Base-by-base conservation (phyloP, 2,113 vertebrate genomes). In the Pomatostomus ruficeps region DNA sequence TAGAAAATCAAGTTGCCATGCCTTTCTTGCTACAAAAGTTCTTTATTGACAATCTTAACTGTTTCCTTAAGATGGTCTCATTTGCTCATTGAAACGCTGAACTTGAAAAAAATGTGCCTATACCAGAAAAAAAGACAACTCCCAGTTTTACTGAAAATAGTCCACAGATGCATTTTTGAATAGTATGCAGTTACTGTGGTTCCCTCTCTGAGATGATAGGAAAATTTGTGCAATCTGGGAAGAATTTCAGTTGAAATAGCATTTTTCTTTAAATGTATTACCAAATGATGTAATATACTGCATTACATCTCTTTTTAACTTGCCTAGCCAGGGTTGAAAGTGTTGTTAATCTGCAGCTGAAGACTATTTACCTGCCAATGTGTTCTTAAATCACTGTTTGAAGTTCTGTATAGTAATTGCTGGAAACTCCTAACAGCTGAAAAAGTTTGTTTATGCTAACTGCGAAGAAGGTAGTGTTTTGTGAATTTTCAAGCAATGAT, bases 171-270 rank as follows among this genome's bases (percentile, higher is more conserved):
- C 0, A 2, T 42, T 94, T 97, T 89, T 80, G 14, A 93, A 43
- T 35, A 66, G 67, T 79, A 71, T 84, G 59, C 40, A 75, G 62
- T 55, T 96, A 54, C 57, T 67, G 43, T 7, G 9, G 26, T 88
- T 96, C 33, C 83, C 7, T 71, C 29, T 55, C 66, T 76, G 83
- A 88, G 36, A 72, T 12, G 20, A 36, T 42, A 58, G 92, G 91
- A 94, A 96, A 89, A 76, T 67, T 31, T 88, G n/a, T 95, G 91
- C 72, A 92, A 62, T 92, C 49, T 55, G 76, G 51, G 81, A 95
- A 89, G 62, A 81, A 78, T 82, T 91, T 86, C 38, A 36, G 58
- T 85, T 91, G 46, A 91, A 94, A 67, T 42, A 40, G 40, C 43
- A 45, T 46, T 95, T 96, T 96, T 62, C 54, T 95, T 63, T 82